Percentiles rank a stretch among this genome's conserved stretches.
phyloP scores from a whole-genome alignment of 2,888 invertebrate species.

The Agrotis clavis region DNA sequence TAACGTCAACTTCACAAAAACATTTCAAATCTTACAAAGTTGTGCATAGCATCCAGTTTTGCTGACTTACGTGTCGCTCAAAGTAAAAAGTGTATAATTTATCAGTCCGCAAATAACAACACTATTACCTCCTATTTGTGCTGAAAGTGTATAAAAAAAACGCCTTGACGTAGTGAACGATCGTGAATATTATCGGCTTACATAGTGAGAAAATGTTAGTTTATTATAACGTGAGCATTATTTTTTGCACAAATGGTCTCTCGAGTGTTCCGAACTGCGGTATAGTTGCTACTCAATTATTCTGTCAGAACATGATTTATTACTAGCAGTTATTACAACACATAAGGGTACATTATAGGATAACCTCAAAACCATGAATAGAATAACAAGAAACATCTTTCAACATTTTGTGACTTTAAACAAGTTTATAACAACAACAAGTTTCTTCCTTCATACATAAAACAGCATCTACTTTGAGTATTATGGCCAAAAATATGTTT shows the following conservation, averaged over 20 bases:
- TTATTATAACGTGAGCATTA: conserved; percentile 6
- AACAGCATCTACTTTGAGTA: conserved; percentile 7
- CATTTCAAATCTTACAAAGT: background rate
- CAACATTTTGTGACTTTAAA: background rate
- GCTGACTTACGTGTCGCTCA: background rate
- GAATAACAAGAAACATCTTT: background rate
- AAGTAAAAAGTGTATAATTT: background rate
- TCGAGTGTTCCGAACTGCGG: conserved; percentile 25
- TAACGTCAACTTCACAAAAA: background rate
- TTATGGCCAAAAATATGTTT: background rate
- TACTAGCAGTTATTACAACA: conserved; percentile 9
- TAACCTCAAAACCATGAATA: background rate
- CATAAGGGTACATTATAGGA: background rate
- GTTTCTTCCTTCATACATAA: background rate
- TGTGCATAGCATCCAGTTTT: background rate
- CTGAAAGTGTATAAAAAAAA: conserved; percentile 11
- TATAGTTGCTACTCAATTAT: conserved; percentile 33
- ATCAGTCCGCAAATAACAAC: conserved; percentile 9
- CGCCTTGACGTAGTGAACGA: background rate
- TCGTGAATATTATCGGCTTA: conserved; percentile 31
- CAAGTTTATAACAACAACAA: too few species aligned
- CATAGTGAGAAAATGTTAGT: conserved; percentile 15
- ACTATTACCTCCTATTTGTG: conserved; percentile 11
- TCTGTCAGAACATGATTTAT: conserved; percentile 48
- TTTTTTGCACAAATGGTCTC: conserved; percentile 18